Base-by-base conservation (phyloP, 2,113 vertebrate species). In the Cephalopholis sonnerati region DNA sequence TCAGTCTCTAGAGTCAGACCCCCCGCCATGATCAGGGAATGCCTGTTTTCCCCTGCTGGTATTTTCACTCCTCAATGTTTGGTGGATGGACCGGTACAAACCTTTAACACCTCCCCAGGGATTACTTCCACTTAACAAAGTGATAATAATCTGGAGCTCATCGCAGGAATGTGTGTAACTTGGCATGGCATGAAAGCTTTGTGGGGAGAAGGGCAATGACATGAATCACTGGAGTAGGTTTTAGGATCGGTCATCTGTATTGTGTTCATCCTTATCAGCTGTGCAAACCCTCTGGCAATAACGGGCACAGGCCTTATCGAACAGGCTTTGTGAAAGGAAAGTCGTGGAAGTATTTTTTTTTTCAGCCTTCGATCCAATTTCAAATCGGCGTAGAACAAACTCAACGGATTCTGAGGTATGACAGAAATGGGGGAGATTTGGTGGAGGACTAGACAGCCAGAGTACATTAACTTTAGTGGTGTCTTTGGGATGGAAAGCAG, bases 91-190 rank as follows among this genome's bases (percentile, higher is more conserved):
- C 48, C 9, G 3, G 17, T 48, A 25, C 57, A 81, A 84, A 76
- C 77, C 70, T 77, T 65, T 69, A 86, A 83, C 51, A 75, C 66
- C 53, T 91, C 85, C 64, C 41, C 13, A 2, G 71, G 86, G 86
- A 90, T 91, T 87, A 88, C 71, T 83, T 86, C 81, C 85, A 89
- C 20, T 89, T 91, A 89, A 54, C 77, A 69, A 73, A 87, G 83
- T 87, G 89, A 87, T 91, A 88, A 88, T 80, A 84, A 93, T 93
- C 89, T 89, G 4, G 16, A 87, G 50, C 70, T 83, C 70, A 71
- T 89, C 51, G 39, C 72, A 84, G 90, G 86, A 93, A 91, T 94
- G 89, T 81, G 83, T 86, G 81, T 80, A 70, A 81, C 78, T 90
- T 93, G 90, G 86, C 82, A 79, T 67, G 41, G 46, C 73, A 91